Conservation (phyloP, 2,888 invertebrate genomes). For the Volucella bombylans region DNA sequence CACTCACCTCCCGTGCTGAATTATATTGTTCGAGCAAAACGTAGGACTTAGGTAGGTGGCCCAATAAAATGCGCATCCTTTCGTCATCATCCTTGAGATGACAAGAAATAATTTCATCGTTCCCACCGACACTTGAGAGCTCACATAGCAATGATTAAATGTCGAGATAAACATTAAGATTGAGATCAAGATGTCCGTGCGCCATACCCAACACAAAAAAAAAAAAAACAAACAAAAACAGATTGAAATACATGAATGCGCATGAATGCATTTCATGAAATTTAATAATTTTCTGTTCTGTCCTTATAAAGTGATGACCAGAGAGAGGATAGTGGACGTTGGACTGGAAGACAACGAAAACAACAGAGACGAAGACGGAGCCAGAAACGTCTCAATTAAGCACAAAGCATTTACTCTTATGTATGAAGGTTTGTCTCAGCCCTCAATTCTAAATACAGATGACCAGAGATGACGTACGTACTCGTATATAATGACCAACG, state of each 20-base stretch:
- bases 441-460: slow-evolving; percentile 11
- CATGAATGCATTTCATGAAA: slow-evolving; percentile 72
- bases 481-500: slow-evolving; percentile 47
- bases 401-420: slow-evolving; percentile 60
- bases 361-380: no score
- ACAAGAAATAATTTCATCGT: slow-evolving; percentile 72
- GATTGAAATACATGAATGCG: slow-evolving; percentile 69
- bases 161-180: slow-evolving; percentile 50
- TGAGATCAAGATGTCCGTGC: slow-evolving; percentile 18
- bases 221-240: slow-evolving; percentile 21
- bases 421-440: slow-evolving; percentile 16
- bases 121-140: slow-evolving; percentile 69
- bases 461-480: slow-evolving; percentile 64
- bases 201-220: slow-evolving; percentile 23
- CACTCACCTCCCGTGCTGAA: no score
- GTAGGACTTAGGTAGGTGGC: slow-evolving; percentile 62
- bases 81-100: slow-evolving; percentile 67
- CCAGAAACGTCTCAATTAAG: slow-evolving; percentile 62
- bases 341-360: slow-evolving; percentile 10
- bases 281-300: slow-evolving; percentile 62
- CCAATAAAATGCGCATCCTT: slow-evolving; percentile 63
- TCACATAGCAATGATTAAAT: slow-evolving; percentile 62
- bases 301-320: slow-evolving; percentile 42
- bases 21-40: no score
- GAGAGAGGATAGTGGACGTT: slow-evolving; percentile 20